Conservation (phyloP, 2,113 vertebrate species). For the Perca fluviatilis region DNA sequence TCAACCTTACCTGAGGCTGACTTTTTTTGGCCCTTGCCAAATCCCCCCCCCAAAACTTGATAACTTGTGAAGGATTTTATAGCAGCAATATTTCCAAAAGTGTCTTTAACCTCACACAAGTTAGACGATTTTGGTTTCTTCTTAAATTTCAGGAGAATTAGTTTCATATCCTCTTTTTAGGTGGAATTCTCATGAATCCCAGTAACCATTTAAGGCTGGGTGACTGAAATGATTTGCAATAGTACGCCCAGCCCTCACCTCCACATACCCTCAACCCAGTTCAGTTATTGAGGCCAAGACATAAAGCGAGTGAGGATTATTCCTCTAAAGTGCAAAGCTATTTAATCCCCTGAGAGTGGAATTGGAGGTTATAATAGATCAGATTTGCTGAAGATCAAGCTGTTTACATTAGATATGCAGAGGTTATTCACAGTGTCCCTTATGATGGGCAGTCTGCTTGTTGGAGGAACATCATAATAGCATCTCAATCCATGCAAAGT, state of each 20-base stretch:
- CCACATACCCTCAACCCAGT: conserved; percentile 47
- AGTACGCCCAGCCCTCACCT: conserved; percentile 11
- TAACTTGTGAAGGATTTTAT: background rate
- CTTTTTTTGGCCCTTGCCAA: background rate
- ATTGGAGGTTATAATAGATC: conserved; percentile 63
- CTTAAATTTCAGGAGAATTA: conserved; percentile 1
- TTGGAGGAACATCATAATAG: conserved; percentile 71
- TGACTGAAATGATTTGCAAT: conserved; percentile 24
- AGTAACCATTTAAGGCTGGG: background rate
- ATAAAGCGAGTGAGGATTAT: conserved; percentile 74
- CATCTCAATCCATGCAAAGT: conserved; percentile 70
- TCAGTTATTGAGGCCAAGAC: conserved; percentile 72
- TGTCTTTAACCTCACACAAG: background rate
- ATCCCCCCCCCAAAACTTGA: background rate
- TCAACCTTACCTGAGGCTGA: background rate
- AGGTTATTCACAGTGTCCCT: conserved; percentile 68
- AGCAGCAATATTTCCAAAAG: background rate
- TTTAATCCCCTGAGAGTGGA: conserved; percentile 77
- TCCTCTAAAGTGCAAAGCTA: conserved; percentile 75
- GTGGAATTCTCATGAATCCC: background rate
- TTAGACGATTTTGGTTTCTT: background rate
- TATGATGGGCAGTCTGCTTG: conserved; percentile 60
- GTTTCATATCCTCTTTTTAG: background rate
- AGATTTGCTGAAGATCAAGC: conserved; percentile 79
- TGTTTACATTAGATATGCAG: conserved; percentile 72